phyloP scores from a whole-genome alignment of 2,113 vertebrate species.

The Phylloscopus whistleri region DNA sequence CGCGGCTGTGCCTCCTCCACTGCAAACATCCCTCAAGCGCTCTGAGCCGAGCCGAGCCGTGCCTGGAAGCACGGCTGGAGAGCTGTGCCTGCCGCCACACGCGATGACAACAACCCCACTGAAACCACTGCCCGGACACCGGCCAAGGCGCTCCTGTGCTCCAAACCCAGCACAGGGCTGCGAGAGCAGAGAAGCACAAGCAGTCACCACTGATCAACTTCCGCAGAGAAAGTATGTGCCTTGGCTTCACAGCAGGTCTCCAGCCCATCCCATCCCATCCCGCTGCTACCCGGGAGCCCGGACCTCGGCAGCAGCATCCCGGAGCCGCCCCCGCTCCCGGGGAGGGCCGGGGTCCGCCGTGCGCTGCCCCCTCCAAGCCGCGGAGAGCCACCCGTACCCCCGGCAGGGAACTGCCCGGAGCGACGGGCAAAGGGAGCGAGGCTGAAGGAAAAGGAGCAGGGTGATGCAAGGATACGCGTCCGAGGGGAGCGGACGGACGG shows the following conservation, averaged over 20 bases:
- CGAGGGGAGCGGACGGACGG: fast-evolving
- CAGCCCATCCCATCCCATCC: background rate
- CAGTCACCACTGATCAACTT: background rate
- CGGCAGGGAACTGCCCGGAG: background rate
- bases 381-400: fast-evolving
- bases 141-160: background rate
- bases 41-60: background rate
- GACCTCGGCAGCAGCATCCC: background rate
- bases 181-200: background rate
- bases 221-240: background rate
- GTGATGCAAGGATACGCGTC: background rate
- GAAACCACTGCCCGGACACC: background rate
- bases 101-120: background rate
- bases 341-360: background rate
- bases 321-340: background rate
- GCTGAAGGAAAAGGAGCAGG: fast-evolving
- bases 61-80: fast-evolving
- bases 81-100: fast-evolving
- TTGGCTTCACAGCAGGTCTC: background rate
- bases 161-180: background rate
- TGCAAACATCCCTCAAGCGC: background rate
- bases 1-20: background rate
- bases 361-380: background rate
- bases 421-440: fast-evolving
- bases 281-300: background rate